Evolutionary conservation across 64 coral and sea anemone species (phyloP).

Genomic region (Platygyra sinensis): DNA sequence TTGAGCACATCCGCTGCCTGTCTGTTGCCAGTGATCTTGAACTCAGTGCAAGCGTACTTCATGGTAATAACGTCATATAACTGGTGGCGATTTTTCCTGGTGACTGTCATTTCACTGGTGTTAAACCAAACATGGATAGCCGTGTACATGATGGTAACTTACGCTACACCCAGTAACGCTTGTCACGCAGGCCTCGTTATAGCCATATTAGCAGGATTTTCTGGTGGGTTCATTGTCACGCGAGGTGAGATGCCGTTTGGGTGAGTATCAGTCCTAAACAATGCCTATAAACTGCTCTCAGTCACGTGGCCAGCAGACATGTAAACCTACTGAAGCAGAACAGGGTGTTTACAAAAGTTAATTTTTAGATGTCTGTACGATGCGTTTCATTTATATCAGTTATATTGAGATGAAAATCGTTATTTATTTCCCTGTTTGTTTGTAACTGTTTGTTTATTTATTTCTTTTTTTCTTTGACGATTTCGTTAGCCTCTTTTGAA

Average conservation of each 20-base stretch:
- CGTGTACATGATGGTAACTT: slow-evolving; percentile 68
- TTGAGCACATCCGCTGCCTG: slow-evolving; percentile 44
- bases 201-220: slow-evolving; percentile 63
- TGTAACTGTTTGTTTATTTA: too few relatives aligned
- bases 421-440: too few relatives aligned
- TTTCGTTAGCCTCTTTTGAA: too few relatives aligned
- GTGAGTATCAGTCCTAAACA: slow-evolving; percentile 12
- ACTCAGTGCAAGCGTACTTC: slow-evolving; percentile 57
- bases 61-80: slow-evolving; percentile 72
- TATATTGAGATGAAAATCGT: too few relatives aligned
- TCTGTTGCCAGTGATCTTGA: slow-evolving; percentile 45
- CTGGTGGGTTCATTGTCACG: slow-evolving; percentile 62
- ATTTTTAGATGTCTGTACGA: too few relatives aligned
- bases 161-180: slow-evolving; percentile 38
- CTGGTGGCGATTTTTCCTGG: slow-evolving; percentile 56
- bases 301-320: too few relatives aligned
- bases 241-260: slow-evolving; percentile 65
- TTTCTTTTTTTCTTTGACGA: too few relatives aligned
- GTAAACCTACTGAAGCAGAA: too few relatives aligned
- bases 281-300: too few relatives aligned
- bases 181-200: slow-evolving; percentile 58
- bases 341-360: too few relatives aligned
- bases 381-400: too few relatives aligned
- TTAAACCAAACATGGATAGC: slow-evolving; percentile 81
- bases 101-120: slow-evolving; percentile 60